Evolutionary conservation across 2,797 vertebrate genomes (phyloP).

Genomic region (Sebastolobus alascanus): DNA sequence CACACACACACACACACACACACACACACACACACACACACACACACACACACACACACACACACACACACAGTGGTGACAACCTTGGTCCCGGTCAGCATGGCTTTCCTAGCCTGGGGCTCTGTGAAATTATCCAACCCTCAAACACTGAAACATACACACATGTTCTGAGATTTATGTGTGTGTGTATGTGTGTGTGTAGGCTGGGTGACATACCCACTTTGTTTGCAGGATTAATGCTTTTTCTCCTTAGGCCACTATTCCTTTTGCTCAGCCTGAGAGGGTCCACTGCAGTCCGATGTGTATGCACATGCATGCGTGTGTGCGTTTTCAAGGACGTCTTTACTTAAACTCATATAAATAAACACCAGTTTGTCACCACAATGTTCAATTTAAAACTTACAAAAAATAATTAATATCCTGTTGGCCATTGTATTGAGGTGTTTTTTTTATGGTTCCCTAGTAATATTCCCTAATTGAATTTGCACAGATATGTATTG

Average conservation of each 20-base stretch:
- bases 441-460: background rate
- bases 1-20: background rate
- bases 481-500: background rate
- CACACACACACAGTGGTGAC: slow-evolving; percentile 10
- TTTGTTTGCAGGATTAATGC: slow-evolving; percentile 48
- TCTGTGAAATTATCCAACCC: slow-evolving; percentile 44
- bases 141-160: slow-evolving; percentile 20
- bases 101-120: slow-evolving; percentile 17
- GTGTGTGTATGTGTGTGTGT: background rate
- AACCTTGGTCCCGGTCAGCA: slow-evolving; percentile 40
- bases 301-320: no score
- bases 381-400: background rate
- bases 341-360: background rate
- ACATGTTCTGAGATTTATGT: background rate
- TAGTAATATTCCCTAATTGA: background rate
- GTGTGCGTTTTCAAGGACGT: background rate
- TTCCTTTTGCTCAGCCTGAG: slow-evolving; percentile 18
- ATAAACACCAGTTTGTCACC: background rate
- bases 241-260: slow-evolving; percentile 15
- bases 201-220: slow-evolving; percentile 20
- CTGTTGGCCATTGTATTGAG: background rate
- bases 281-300: slow-evolving; percentile 2
- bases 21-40: slow-evolving; percentile 1
- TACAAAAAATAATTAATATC: background rate
- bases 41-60: slow-evolving; percentile 10